A percentile compares a stretch with the other conserved stretches of the same genome.
These are phyloP conservation scores for Griposia aprilina DNA, from an alignment of 2,888 invertebrate species.

Conservation along the genomic window DNA sequence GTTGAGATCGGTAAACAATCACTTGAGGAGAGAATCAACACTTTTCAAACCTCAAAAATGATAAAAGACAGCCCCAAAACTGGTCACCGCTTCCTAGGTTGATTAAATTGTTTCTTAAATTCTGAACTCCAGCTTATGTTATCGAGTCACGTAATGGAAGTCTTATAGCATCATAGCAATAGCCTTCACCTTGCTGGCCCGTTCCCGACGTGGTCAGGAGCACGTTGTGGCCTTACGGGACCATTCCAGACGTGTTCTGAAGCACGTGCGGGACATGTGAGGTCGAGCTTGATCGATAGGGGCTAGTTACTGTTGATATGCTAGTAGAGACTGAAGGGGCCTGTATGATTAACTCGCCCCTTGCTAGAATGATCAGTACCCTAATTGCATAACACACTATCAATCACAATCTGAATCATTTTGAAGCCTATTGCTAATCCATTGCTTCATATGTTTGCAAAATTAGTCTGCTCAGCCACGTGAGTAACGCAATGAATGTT, in stretches of 20 bases:
- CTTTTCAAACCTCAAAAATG: neutral
- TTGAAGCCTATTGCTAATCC: too few relatives aligned
- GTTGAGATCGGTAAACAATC: neutral
- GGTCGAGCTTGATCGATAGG: slow-evolving; percentile 63
- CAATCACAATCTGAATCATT: too few relatives aligned
- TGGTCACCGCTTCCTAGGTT: neutral
- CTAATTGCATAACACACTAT: too few relatives aligned
- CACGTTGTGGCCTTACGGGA: slow-evolving; percentile 73
- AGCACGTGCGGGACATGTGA: slow-evolving; percentile 64
- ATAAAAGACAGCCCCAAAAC: neutral
- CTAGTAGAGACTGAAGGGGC: slow-evolving; percentile 18
- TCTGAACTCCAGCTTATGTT: neutral
- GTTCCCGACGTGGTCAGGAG: slow-evolving; percentile 64
- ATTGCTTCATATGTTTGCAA: too few relatives aligned
- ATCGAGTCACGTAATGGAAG: neutral
- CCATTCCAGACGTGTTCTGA: slow-evolving; percentile 70
- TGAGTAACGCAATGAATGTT: too few relatives aligned
- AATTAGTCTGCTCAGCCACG: too few relatives aligned
- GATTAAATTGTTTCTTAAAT: neutral
- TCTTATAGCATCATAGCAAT: slow-evolving; percentile 33
- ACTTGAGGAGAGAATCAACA: neutral
- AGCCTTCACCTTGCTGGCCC: slow-evolving; percentile 81
- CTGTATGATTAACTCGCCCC: slow-evolving; percentile 15
- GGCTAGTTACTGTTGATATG: slow-evolving; percentile 19
- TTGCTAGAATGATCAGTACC: slow-evolving; percentile 1